Conservation (phyloP, 2,113 vertebrate genomes). For the Cygnus buccinator region DNA sequence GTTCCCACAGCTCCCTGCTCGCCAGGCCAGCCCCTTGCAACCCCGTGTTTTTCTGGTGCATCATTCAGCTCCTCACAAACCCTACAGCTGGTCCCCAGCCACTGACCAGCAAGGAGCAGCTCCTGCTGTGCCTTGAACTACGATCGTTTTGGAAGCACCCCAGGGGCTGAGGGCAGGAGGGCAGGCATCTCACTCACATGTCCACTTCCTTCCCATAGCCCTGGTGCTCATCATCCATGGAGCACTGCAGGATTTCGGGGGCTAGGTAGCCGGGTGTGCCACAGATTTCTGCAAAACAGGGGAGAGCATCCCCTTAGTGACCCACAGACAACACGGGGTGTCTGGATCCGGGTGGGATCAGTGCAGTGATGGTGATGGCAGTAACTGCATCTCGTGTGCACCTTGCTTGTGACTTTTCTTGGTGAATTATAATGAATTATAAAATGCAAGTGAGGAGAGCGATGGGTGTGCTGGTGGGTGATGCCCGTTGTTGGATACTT, state of each 20-base stretch:
- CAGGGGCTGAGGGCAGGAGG: rapidly evolving
- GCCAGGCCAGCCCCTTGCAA: not conserved
- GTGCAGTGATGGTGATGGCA: not conserved
- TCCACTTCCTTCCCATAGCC: slow-evolving; percentile 93
- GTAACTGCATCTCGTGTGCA: not conserved
- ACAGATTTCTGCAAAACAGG: slow-evolving; percentile 86
- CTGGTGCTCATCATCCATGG: slow-evolving; percentile 88
- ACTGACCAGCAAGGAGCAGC: not conserved
- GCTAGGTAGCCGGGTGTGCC: slow-evolving; percentile 96
- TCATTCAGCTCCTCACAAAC: not conserved
- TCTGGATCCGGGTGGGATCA: not conserved
- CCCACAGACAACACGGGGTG: not conserved
- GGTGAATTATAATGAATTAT: not conserved
- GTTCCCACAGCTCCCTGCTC: not conserved
- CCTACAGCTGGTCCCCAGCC: rapidly evolving
- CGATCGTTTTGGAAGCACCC: not conserved
- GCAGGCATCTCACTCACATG: slow-evolving; percentile 81
- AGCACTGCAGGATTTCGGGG: slow-evolving; percentile 95
- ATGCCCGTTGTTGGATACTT: rapidly evolving
- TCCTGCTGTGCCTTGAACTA: not conserved
- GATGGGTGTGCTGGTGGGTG: not conserved
- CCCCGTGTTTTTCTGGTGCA: not conserved
- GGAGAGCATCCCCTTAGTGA: not conserved
- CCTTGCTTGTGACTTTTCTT: not conserved
- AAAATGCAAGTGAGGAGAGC: not conserved